Evolutionary conservation across 2,113 vertebrate species (phyloP).

Genomic region (Proteles cristata): DNA sequence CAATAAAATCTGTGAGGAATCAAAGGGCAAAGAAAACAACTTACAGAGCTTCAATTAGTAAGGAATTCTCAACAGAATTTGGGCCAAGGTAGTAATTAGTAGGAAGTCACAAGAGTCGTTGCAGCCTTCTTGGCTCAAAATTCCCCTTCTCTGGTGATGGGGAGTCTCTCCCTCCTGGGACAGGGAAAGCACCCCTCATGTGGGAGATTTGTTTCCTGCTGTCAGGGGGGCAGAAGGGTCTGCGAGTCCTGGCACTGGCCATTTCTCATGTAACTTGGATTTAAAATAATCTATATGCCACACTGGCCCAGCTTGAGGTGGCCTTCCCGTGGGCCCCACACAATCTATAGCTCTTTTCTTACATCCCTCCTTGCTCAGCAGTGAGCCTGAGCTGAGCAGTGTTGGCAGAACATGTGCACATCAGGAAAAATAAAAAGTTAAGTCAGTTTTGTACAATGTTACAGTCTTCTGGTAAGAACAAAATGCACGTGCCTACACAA

Average conservation of each 20-base stretch:
- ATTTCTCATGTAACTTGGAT: not conserved
- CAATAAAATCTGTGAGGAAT: not conserved
- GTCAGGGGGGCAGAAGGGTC: not conserved
- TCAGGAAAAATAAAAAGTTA: not conserved
- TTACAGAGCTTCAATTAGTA: not conserved
- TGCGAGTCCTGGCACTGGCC: not conserved
- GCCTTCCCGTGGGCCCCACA: too few species aligned
- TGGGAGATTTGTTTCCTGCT: not conserved
- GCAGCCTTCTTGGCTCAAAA: not conserved
- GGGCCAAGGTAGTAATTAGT: not conserved
- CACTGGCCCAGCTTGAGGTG: not conserved
- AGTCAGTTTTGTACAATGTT: not conserved
- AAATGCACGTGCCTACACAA: not conserved
- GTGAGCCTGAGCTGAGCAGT: not conserved
- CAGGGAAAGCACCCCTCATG: not conserved
- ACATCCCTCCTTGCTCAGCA: accelerated
- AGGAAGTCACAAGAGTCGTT: not conserved
- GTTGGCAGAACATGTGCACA: accelerated
- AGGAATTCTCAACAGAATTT: not conserved
- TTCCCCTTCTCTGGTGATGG: not conserved
- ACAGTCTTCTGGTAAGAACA: not conserved
- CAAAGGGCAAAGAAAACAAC: not conserved
- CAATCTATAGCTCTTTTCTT: not conserved
- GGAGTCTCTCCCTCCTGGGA: not conserved
- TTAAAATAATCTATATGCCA: not conserved